Conservation (phyloP, 2,797 vertebrate genomes). For the Tenualosa ilisha region DNA sequence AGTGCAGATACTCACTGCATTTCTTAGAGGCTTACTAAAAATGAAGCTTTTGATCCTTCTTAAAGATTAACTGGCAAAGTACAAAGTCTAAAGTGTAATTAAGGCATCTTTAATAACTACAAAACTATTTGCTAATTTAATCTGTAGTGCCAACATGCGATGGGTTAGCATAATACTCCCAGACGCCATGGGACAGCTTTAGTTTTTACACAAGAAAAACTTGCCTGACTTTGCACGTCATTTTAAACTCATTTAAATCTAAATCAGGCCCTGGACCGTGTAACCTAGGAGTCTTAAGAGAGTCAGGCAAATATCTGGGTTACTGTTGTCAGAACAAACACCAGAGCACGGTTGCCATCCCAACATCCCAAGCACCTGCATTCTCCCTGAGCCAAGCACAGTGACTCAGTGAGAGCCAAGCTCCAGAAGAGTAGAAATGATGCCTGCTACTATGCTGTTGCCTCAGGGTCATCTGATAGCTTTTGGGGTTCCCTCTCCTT, state of each 20-base stretch:
- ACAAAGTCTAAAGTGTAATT: no score
- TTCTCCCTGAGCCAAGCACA: no score
- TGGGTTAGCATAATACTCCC: no score
- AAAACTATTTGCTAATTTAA: no score
- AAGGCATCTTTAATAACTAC: no score
- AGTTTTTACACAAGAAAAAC: no score
- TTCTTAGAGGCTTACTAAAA: neutral
- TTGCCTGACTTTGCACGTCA: no score
- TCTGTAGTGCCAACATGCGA: no score
- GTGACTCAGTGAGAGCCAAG: no score
- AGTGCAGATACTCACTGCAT: neutral
- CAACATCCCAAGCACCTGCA: neutral
- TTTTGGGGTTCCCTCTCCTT: no score
- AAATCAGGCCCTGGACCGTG: neutral
- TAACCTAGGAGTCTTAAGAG: neutral
- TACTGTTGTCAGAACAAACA: neutral
- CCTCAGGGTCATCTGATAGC: neutral
- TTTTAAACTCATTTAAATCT: neutral
- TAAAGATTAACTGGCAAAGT: no score
- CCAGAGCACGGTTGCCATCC: neutral
- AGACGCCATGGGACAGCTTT: no score
- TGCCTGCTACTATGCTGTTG: neutral
- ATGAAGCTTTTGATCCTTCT: neutral
- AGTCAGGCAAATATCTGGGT: neutral
- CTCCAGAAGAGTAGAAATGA: neutral